Evolutionary conservation across 2,888 invertebrate genomes (phyloP).

Genomic region (Pemphredon lugubris): DNA sequence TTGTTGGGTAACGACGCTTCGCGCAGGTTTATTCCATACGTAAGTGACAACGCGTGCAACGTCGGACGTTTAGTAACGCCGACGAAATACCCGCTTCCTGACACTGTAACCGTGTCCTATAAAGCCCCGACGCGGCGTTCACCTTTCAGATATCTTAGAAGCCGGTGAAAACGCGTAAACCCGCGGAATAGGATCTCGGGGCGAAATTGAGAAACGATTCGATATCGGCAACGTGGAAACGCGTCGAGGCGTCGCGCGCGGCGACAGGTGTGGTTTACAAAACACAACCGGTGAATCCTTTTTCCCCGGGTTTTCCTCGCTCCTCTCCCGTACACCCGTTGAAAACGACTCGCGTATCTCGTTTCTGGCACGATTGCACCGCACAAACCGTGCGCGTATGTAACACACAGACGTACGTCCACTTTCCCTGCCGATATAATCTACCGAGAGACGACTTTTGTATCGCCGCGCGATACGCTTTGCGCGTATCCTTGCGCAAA

Average conservation of each 20-base stretch:
- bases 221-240: not conserved
- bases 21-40: not conserved
- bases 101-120: conserved; percentile 4
- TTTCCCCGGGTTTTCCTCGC: conserved; percentile 24
- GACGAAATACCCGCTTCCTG: conserved; percentile 39
- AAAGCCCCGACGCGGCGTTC: conserved; percentile 38
- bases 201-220: not conserved
- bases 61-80: conserved; percentile 37
- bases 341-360: not conserved
- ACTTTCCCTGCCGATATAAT: conserved; percentile 54
- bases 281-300: conserved; percentile 26
- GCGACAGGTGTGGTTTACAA: conserved; percentile 3
- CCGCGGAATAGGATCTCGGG: not conserved
- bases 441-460: conserved; percentile 11
- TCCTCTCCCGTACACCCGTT: too few relatives aligned
- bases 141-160: conserved; percentile 27
- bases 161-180: conserved; percentile 31
- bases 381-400: conserved; percentile 22
- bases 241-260: not conserved
- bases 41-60: conserved; percentile 15
- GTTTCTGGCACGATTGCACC: conserved; percentile 44
- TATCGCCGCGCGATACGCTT: not conserved
- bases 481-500: conserved; percentile 21
- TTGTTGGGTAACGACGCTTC: too few relatives aligned
- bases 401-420: conserved; percentile 27